Base-by-base conservation (phyloP, 2,113 vertebrate species). In the Aspiorhynchus laticeps region DNA sequence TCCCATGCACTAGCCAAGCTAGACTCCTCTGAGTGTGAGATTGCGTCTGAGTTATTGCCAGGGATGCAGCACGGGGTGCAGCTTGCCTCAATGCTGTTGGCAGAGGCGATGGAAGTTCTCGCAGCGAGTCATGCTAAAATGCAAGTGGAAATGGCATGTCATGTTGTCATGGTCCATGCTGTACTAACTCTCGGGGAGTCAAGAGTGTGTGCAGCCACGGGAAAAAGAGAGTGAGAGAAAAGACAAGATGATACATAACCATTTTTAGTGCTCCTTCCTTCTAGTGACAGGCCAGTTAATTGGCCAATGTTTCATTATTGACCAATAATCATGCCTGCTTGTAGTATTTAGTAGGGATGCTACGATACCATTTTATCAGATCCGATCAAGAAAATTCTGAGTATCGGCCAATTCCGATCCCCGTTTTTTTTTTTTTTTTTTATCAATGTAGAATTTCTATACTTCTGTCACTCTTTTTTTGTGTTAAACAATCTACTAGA, bases 121-220 rank as follows among this genome's bases (percentile, higher is more conserved):
- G 90, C 94, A 93, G 95, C 90, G 87, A 93, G 93, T 92, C 91
- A 91, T 92, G 85, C 92, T 89, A 92, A 95, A 94, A 94, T 86
- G 92, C 94, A 92, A 94, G 93, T 92, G 94, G 95, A 95, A 94
- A 95, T 93, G 93, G 95, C 94, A 94, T 93, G 94, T 92, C 90
- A 88, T 94, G 94, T 94, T 95, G 94, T 93, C 93, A 94, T 93
- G 92, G 93, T 93, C 91, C 92, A 83, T 91, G 93, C 93, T 92
- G 92, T 92, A 90, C 87, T 92, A 93, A 92, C 93, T 90, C 91
- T 93, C 91, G 63, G 91, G 90, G 90, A 91, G 87, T 92, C 90
- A 90, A 92, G 88, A 91, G 91, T 91, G 93, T 92, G 87, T 84
- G 80, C 80, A 83, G 84, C 75, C 75, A 78, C 48, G 56, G 69